Base-by-base conservation (phyloP, 2,113 vertebrate species). In the Paratilapia polleni region DNA sequence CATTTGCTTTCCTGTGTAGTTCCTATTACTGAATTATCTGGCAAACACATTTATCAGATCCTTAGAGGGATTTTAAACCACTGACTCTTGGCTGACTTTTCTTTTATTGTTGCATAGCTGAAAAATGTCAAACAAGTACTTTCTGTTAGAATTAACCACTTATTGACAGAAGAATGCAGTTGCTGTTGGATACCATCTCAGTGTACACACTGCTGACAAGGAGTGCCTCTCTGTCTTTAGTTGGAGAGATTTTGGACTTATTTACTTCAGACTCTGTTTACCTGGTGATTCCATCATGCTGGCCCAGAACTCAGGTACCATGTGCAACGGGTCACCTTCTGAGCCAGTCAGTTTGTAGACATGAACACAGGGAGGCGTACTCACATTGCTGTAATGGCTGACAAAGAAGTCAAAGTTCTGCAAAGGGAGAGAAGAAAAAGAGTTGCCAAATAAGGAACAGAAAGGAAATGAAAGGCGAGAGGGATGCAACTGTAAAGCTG, bases 211-310 rank as follows among this genome's bases (percentile, higher is more conserved):
- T 52, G 66, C 66, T 12, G 60, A 20, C 12, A 47, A 58, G 11
- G 28, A 22, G 0, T 81, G 20, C 4, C 15, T 49, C 68, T 73
- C 11, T 0, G 11, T 14, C 68, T 52, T 73, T n/a, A 54, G 17
- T n/a, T 20, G 1, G 3, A 31, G 34, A 24, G 11, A 41, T 60
- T 24, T 26, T 41, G 8, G 2, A n/a, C 9, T 12, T 8, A 11
- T 36, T 31, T 4, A 26, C 43, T 7, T 70, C 47, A 58, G 12
- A 49, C 34, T 12, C 3, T 13, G 34, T 62, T 66, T 91, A 94
- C 98, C 97, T 96, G 98, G 96, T 1, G 98, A 97, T 88, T 99
- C 98, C 98, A 99, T 99, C 98, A 99, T 97, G 94, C 98, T 99
- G 83, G 98, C 98, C 97, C 98, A 99, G 83, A 99, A 98, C 52